Conservation (phyloP, 2,888 invertebrate species). For the Eupithecia vulgata region DNA sequence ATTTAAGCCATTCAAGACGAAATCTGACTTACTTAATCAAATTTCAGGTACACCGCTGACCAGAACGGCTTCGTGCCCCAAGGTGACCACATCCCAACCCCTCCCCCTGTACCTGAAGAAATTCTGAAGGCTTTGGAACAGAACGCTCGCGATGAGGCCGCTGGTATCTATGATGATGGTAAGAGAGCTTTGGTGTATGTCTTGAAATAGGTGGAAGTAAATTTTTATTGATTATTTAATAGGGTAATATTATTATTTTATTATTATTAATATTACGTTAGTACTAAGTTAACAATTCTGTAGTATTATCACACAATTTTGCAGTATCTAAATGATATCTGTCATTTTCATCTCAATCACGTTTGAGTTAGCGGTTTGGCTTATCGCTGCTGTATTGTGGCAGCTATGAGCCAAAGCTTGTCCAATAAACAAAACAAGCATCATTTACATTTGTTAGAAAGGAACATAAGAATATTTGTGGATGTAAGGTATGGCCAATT, state of each 20-base stretch:
- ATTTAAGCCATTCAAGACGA: background rate
- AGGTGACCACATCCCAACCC: constrained; percentile 76
- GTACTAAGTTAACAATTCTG: too few species aligned
- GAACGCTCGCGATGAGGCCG: constrained; percentile 76
- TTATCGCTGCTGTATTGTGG: too few species aligned
- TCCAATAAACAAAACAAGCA: background rate
- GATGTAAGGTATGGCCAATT: background rate
- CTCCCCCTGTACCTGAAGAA: constrained; percentile 74
- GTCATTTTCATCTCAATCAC: too few species aligned
- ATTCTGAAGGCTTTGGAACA: constrained; percentile 73
- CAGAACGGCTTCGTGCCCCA: constrained; percentile 76
- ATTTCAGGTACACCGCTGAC: constrained; percentile 72
- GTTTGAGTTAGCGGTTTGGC: too few species aligned
- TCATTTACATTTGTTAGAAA: background rate
- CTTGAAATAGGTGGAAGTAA: background rate
- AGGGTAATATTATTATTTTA: too few species aligned
- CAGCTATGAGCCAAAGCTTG: too few species aligned
- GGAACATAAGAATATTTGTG: background rate
- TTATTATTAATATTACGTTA: too few species aligned
- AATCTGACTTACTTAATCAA: background rate
- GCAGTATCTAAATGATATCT: too few species aligned
- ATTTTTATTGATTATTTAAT: too few species aligned
- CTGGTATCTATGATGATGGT: constrained; percentile 79
- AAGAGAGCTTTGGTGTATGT: constrained; percentile 6
- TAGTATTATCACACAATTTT: too few species aligned